Percentiles rank a stretch among this genome's conserved stretches.
phyloP scores from a whole-genome alignment of 2,888 invertebrate genomes.

The Rhynchonema sp. region DNA sequence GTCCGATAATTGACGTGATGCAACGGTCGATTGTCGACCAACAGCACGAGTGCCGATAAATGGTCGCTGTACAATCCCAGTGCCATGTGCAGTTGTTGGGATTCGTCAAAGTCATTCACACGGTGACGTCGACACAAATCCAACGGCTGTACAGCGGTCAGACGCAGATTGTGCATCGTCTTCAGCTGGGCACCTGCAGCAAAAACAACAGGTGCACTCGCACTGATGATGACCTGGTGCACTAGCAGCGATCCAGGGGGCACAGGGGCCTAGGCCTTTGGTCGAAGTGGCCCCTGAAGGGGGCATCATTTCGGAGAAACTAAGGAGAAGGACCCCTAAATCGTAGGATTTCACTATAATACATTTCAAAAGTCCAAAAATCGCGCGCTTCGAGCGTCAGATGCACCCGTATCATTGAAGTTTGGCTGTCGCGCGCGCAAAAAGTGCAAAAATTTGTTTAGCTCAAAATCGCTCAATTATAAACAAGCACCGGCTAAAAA shows the following conservation, averaged over 20 bases:
- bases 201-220: slow-evolving; percentile 2
- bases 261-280: too few species aligned
- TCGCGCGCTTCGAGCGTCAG: too few species aligned
- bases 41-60: slow-evolving; percentile 62
- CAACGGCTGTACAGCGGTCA: slow-evolving; percentile 53
- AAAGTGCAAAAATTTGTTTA: too few species aligned
- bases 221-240: not conserved
- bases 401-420: too few species aligned
- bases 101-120: slow-evolving; percentile 22
- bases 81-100: slow-evolving; percentile 71
- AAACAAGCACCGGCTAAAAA: too few species aligned
- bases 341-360: too few species aligned
- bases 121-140: slow-evolving; percentile 6
- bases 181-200: slow-evolving; percentile 74
- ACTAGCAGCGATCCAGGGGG: not conserved
- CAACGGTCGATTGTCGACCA: slow-evolving; percentile 48
- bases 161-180: slow-evolving; percentile 88
- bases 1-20: not conserved
- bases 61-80: slow-evolving; percentile 79
- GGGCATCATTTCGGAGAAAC: too few species aligned
- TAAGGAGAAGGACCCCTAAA: too few species aligned
- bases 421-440: too few species aligned
- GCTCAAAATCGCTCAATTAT: too few species aligned
- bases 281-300: too few species aligned
- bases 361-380: too few species aligned